Conservation (phyloP, 2,113 vertebrate species). For the Corapipo altera region DNA sequence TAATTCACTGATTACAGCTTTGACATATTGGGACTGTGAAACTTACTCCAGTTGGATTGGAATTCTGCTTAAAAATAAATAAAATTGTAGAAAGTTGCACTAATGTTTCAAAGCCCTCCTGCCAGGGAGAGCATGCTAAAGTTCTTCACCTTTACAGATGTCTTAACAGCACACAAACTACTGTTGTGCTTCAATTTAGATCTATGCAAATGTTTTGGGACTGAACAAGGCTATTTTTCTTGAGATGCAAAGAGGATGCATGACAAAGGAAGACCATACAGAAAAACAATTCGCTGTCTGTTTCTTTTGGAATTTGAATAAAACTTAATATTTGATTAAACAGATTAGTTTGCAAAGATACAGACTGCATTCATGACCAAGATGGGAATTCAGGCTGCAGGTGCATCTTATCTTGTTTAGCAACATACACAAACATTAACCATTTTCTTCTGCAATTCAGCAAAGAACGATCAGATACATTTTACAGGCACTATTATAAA, state of each 20-base stretch:
- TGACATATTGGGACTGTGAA: not conserved
- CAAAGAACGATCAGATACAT: not conserved
- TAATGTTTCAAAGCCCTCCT: not conserved
- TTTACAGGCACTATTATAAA: not conserved
- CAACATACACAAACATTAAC: slow-evolving; percentile 45
- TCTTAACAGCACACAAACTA: slow-evolving; percentile 61
- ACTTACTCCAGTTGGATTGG: slow-evolving; percentile 16
- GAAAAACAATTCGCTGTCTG: slow-evolving; percentile 80
- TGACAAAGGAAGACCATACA: slow-evolving; percentile 78
- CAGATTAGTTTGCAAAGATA: slow-evolving; percentile 83
- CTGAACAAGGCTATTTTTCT: slow-evolving; percentile 83
- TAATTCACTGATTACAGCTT: slow-evolving; percentile 51
- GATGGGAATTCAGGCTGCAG: slow-evolving; percentile 66
- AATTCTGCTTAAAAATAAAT: slow-evolving; percentile 41
- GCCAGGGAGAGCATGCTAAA: not conserved
- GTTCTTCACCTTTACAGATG: slow-evolving; percentile 68
- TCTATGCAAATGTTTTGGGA: slow-evolving; percentile 81
- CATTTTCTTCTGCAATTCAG: slow-evolving; percentile 45
- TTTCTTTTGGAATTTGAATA: slow-evolving; percentile 86
- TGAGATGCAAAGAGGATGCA: slow-evolving; percentile 86
- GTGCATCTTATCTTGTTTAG: slow-evolving; percentile 67
- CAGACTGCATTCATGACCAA: slow-evolving; percentile 63
- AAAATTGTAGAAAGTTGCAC: slow-evolving; percentile 28
- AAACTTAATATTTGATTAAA: slow-evolving; percentile 90
- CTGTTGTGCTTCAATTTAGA: slow-evolving; percentile 66